These are phyloP conservation scores for Pristionchus arcanus DNA, from an alignment of 2,888 invertebrate species.

Conservation along the genomic window DNA sequence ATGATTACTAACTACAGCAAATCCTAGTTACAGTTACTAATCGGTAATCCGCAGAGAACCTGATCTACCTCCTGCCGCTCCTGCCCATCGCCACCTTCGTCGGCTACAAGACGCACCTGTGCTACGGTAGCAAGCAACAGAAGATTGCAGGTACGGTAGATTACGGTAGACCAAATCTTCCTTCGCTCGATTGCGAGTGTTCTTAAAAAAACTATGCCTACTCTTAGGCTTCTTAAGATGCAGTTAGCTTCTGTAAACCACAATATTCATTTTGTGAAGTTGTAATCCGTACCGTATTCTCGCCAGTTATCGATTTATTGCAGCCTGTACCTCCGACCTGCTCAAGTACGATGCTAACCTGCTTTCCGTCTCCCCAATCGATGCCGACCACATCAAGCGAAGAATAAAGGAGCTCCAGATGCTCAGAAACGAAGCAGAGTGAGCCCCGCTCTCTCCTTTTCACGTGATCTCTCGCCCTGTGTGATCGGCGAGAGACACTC, in stretches of 20 bases:
- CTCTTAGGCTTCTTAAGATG: no score
- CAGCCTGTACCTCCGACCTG: constrained; percentile 59
- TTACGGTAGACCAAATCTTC: not conserved
- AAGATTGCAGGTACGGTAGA: constrained; percentile 59
- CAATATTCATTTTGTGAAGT: no score
- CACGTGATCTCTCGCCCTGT: not conserved
- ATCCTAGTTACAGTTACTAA: not conserved
- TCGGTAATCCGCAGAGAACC: constrained; percentile 36
- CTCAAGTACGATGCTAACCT: constrained; percentile 62
- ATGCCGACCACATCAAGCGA: constrained; percentile 62
- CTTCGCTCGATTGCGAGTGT: not conserved
- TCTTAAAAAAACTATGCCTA: no score
- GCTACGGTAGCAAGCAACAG: constrained; percentile 66
- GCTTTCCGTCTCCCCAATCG: constrained; percentile 59
- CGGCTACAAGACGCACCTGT: constrained; percentile 67
- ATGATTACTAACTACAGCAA: not conserved
- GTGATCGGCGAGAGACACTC: not conserved
- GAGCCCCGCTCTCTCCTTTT: not conserved
- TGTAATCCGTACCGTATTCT: not conserved
- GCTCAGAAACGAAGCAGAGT: not conserved
- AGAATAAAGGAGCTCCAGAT: constrained; percentile 56
- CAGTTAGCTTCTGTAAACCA: no score
- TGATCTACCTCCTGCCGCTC: constrained; percentile 65
- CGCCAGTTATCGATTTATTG: not conserved
- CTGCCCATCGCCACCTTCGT: constrained; percentile 67